Base-by-base conservation (phyloP, 37 sponge, comb jelly and placozoan genomes). In the Spongilla lacustris region DNA sequence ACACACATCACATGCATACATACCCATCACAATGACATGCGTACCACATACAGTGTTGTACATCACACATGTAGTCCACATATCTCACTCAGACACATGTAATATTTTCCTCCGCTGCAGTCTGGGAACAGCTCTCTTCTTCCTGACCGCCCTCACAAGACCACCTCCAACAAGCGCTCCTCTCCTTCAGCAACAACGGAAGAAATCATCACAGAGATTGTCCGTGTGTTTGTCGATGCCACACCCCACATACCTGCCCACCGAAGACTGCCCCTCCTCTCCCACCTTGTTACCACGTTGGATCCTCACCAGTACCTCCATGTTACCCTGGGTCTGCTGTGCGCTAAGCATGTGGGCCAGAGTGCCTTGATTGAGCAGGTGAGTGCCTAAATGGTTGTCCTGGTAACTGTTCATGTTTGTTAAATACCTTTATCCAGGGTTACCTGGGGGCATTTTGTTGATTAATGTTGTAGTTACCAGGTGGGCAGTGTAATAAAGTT, bases 151-250 rank as follows among this genome's bases (percentile, higher is more conserved):
- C 0, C 75, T 22, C 66, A 30, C 50, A 58, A 14, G 58, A 58
- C 58, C 19, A 1, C 58, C 58, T 58, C 58, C 58, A 58, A 17
- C 58, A 58, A 58, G 26, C 50, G 21, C 22, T 22, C 22, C 26
- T 21, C 78, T 74, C 72, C 74, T 38, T 68, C 77, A 27, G 73
- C 85, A 31, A 50, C 85, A 2, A 29, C 77, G 6, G 89, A 85
- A 58, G 82, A 73, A 11, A 74, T 88, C 6, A 81, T 91, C 50
- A 80, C 50, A 32, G 91, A 94, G 48, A 79, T 99, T 23, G 41
- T 99, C 85, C 84, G 84, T 8, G 96, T 99, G 69, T 99, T 97
- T 80, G 92, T 93, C 23, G 99, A 99, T 78, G 92, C 99, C 28
- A 69, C 88, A 2, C 94, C 97, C 50, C 99, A 99, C 86, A 80